Percentiles rank a stretch among this genome's conserved stretches.
These are phyloP conservation scores for Clusia tigrina DNA, from an alignment of 2,888 invertebrate species.

Conservation along the genomic window DNA sequence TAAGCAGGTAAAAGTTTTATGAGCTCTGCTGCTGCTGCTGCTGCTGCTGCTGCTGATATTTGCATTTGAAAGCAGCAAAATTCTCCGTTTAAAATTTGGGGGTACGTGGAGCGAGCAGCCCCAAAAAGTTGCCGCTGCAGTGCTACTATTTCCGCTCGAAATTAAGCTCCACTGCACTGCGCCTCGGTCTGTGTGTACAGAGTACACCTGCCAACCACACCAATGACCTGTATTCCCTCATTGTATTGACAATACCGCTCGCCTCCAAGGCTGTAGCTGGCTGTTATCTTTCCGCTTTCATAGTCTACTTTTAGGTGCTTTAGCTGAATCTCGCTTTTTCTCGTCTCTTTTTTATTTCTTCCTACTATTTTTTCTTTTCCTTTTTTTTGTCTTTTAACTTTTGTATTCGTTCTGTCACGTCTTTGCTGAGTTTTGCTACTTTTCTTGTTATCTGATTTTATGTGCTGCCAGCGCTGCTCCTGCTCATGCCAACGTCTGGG, in stretches of 20 bases:
- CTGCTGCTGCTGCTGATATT: neutral
- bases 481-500: too few relatives aligned
- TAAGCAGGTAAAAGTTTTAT: neutral
- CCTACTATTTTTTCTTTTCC: neutral
- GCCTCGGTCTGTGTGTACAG: neutral
- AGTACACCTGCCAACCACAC: neutral
- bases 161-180: neutral
- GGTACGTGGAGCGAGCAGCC: neutral
- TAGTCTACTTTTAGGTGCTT: slow-evolving; percentile 3
- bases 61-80: neutral
- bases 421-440: slow-evolving; percentile 8
- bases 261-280: neutral
- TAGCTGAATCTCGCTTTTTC: neutral
- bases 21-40: neutral
- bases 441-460: neutral
- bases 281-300: neutral
- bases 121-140: neutral
- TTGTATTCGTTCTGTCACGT: neutral
- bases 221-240: neutral
- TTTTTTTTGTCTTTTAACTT: too few relatives aligned
- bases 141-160: too few relatives aligned
- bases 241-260: slow-evolving; percentile 2
- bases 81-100: neutral
- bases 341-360: neutral
- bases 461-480: neutral